phyloP scores from a whole-genome alignment of 1,140 invertebrate species.

The Akabosia matsudoensis region DNA sequence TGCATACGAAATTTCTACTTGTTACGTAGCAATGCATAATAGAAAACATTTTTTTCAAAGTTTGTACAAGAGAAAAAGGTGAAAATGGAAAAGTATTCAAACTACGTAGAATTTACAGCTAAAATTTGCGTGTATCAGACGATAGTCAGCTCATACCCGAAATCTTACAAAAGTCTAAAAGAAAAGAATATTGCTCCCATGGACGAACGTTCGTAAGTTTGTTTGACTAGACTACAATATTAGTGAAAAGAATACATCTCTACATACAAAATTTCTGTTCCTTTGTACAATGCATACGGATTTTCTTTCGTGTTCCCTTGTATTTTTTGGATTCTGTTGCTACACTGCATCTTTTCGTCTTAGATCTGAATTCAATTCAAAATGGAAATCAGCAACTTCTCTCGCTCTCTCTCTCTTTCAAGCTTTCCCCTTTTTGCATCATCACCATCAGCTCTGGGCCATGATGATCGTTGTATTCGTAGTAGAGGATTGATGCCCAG shows the following conservation, averaged over 20 bases:
- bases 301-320: background rate
- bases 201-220: too few species aligned
- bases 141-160: background rate
- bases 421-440: background rate
- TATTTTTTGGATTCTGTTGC: background rate
- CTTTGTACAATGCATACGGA: background rate
- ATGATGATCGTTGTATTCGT: background rate
- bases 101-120: too few species aligned
- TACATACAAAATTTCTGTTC: background rate
- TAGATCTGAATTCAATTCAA: slow-evolving; percentile 19
- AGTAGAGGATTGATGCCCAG: background rate
- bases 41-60: too few species aligned
- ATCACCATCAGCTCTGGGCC: background rate
- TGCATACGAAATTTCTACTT: too few species aligned
- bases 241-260: background rate
- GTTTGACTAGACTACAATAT: slow-evolving; percentile 7
- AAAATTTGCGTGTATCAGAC: background rate
- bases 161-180: too few species aligned
- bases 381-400: slow-evolving; percentile 19
- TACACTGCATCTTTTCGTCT: background rate
- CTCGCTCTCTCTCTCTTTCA: background rate
- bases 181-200: too few species aligned
- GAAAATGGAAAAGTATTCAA: too few species aligned
- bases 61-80: background rate
- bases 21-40: too few species aligned